These are phyloP conservation scores for Aradus depressus DNA, from an alignment of 2,888 invertebrate species.

Conservation along the genomic window DNA sequence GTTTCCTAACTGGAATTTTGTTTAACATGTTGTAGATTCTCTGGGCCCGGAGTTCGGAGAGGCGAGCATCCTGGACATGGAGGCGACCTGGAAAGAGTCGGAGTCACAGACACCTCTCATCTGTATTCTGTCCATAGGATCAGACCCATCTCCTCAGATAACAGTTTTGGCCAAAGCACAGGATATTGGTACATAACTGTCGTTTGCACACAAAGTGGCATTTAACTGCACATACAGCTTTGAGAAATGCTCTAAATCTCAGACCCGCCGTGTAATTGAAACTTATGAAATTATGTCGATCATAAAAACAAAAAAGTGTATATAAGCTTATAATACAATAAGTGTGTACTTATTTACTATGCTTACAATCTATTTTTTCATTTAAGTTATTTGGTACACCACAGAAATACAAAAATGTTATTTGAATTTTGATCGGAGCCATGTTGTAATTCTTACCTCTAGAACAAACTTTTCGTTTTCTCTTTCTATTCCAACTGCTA, in stretches of 20 bases:
- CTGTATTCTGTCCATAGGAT: slow-evolving; percentile 87
- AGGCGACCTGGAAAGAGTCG: slow-evolving; percentile 80
- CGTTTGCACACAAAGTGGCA: not conserved
- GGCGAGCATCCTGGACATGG: slow-evolving; percentile 82
- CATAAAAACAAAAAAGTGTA: too few relatives aligned
- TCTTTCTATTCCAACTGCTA: too few relatives aligned
- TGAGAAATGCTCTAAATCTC: not conserved
- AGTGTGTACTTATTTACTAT: too few relatives aligned
- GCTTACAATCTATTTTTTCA: too few relatives aligned
- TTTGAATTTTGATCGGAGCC: too few relatives aligned
- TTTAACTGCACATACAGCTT: too few relatives aligned
- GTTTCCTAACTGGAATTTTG: not conserved
- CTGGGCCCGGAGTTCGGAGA: slow-evolving; percentile 81
- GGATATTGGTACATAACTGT: slow-evolving; percentile 55
- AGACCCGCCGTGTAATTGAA: not conserved
- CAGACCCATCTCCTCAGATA: slow-evolving; percentile 93
- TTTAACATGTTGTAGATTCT: slow-evolving; percentile 48
- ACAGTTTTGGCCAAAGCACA: slow-evolving; percentile 73
- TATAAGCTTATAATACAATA: too few relatives aligned
- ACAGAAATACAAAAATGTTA: too few relatives aligned
- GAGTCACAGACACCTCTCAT: slow-evolving; percentile 79
- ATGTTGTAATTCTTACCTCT: too few relatives aligned
- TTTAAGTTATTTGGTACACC: too few relatives aligned
- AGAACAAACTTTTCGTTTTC: too few relatives aligned
- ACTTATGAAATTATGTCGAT: too few relatives aligned